Percentiles rank a stretch among this genome's conserved stretches.
Evolutionary conservation across 2,888 invertebrate genomes (phyloP).

Genomic region (Congeria kusceri): DNA sequence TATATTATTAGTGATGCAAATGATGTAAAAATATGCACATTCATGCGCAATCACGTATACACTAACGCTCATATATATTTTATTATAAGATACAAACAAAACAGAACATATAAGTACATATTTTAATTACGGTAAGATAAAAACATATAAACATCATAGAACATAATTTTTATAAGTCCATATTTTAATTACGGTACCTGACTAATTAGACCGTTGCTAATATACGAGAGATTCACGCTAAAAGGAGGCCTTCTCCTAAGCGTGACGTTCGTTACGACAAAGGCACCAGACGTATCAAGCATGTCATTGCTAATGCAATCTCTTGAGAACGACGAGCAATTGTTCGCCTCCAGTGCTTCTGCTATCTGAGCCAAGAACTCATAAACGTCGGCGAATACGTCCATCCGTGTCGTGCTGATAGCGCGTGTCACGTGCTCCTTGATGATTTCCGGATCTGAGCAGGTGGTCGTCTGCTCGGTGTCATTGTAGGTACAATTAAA

Average conservation of each 20-base stretch:
- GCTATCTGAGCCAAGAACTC: background rate
- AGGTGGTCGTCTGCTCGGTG: background rate
- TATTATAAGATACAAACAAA: no score
- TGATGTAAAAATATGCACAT: no score
- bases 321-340: conserved; percentile 25
- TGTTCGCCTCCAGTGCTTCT: conserved; percentile 3
- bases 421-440: background rate
- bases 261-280: background rate
- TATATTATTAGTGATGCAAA: no score
- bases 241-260: background rate
- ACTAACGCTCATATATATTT: no score
- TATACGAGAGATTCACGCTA: conserved; percentile 7
- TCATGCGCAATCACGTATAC: no score
- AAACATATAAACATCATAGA: no score
- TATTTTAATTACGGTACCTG: conserved; percentile 6
- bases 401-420: background rate
- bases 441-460: background rate
- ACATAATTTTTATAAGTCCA: no score
- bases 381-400: conserved; percentile 10
- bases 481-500: conserved; percentile 38
- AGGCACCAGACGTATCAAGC: background rate
- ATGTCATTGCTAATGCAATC: background rate
- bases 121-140: no score
- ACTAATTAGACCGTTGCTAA: conserved; percentile 9
- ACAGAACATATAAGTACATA: no score